Base-by-base conservation (phyloP, 2,888 invertebrate species). In the Drosophila pseudotalamancana region DNA sequence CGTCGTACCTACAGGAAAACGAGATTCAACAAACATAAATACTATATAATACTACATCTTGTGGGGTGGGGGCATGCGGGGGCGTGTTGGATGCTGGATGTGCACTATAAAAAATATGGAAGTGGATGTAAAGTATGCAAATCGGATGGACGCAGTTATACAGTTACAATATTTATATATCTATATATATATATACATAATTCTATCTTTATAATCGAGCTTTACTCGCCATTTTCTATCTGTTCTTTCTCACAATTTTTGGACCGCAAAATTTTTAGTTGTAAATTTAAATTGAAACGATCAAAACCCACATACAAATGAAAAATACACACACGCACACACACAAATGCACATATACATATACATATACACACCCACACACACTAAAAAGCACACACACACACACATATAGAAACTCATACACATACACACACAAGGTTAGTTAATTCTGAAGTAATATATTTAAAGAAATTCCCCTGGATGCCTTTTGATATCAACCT, bases 241-340 rank as follows among this genome's bases (percentile, higher is more conserved):
- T 59, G 51, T 69, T 64, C 16, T 64, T 51, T 25, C 27, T 31
- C 43, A 51, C 39, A 32, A 45, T 40, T 14, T 59, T 61, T 67
- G 32, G 55, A 72, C 23, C 61, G 16, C 84, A 67, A 80, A 80
- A 80, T 84, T 81, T 40, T 29, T 46, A 70, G 80, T 80, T 48
- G 37, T 64, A 75, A 59, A 61, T 70, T 70, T 32, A 19, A 67
- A 56, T 45, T 54, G 31, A 68, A 74, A 60, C 50, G 51, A 78
- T 60, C 59, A 64, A 74, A 57, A 56, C 23, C 23, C 12, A 27
- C 12, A 49, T 14, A 50, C 54, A 37, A 6, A 16, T 29, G 5
- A 12, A 14, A 42, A 4, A 21, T 8, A 31, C 9, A 31, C n/a
- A 21, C 46, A 32, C 14, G 1, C 14, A 23, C 5, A 19, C 9